Evolutionary conservation across 2,888 invertebrate species (phyloP).

Genomic region (Nomada ruficornis): DNA sequence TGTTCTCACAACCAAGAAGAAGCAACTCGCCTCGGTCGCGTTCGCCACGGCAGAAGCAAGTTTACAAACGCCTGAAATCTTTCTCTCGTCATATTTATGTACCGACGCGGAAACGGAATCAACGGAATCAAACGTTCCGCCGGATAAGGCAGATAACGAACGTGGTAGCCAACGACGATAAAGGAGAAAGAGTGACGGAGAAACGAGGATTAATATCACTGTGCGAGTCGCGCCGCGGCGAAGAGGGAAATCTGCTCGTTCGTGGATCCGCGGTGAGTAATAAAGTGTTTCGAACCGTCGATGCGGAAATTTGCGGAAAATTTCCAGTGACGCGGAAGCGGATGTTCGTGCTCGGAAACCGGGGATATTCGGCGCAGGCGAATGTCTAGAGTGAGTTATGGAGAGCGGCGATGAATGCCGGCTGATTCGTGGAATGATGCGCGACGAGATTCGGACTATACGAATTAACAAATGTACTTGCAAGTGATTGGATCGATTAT

Average conservation of each 20-base stretch:
- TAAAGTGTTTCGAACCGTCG: slow-evolving; percentile 42
- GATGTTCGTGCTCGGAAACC: not conserved
- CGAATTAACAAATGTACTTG: too few species aligned
- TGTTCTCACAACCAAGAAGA: slow-evolving; percentile 26
- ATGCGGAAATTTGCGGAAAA: slow-evolving; percentile 33
- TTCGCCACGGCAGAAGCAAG: slow-evolving; percentile 5
- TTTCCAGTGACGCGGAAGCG: slow-evolving; percentile 35
- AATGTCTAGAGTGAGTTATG: not conserved
- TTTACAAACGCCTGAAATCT: slow-evolving; percentile 29
- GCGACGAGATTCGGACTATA: not conserved
- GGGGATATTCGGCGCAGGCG: not conserved
- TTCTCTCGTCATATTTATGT: slow-evolving; percentile 11
- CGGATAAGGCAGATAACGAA: slow-evolving; percentile 13
- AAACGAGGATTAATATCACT: not conserved
- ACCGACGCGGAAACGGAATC: slow-evolving; percentile 15
- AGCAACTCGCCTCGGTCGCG: not conserved
- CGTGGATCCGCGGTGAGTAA: slow-evolving; percentile 25
- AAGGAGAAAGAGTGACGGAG: not conserved
- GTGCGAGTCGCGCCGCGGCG: slow-evolving; percentile 10
- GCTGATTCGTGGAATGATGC: not conserved
- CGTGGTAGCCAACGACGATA: not conserved
- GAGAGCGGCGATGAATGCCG: too few species aligned
- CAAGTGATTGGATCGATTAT: not conserved
- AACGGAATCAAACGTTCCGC: not conserved
- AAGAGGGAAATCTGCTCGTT: not conserved